phyloP scores from a whole-genome alignment of 2,888 invertebrate genomes.

The Leptura quadrifasciata region DNA sequence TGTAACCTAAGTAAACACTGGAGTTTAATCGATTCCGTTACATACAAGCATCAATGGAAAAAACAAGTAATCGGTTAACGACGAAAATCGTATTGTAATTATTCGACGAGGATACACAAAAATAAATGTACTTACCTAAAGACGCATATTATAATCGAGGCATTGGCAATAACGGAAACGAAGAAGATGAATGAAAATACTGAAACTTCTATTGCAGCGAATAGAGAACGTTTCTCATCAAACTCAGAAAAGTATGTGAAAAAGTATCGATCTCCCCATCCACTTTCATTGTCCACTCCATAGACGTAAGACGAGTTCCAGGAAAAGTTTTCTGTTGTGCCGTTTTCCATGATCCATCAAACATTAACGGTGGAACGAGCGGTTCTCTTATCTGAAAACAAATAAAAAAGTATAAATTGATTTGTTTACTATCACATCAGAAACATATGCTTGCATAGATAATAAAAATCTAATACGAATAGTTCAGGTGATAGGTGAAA shows the following conservation, averaged over 20 bases:
- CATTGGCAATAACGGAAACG: constrained; percentile 75
- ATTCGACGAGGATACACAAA: not conserved
- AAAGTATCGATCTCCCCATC: constrained; percentile 76
- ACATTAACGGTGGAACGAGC: not conserved
- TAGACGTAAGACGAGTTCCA: constrained; percentile 75
- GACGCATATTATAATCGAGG: constrained; percentile 75
- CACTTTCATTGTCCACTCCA: constrained; percentile 74
- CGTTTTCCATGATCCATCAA: constrained; percentile 37
- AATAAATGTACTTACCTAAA: constrained; percentile 74
- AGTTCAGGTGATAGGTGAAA: no score
- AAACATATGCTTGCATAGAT: constrained; percentile 8
- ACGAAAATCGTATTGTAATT: not conserved
- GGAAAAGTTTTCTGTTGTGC: constrained; percentile 54
- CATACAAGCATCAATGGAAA: no score
- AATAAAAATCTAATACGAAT: not conserved
- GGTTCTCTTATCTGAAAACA: constrained; percentile 19
- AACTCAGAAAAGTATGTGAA: constrained; percentile 78
- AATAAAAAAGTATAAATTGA: not conserved
- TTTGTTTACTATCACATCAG: not conserved
- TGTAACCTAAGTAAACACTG: no score
- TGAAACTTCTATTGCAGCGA: constrained; percentile 71
- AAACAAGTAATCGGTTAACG: no score
- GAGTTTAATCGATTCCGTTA: no score
- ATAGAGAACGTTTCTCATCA: constrained; percentile 71
- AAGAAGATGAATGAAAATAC: constrained; percentile 72